Conservation (phyloP, 2,113 vertebrate genomes). For the Hemiprocne comata region DNA sequence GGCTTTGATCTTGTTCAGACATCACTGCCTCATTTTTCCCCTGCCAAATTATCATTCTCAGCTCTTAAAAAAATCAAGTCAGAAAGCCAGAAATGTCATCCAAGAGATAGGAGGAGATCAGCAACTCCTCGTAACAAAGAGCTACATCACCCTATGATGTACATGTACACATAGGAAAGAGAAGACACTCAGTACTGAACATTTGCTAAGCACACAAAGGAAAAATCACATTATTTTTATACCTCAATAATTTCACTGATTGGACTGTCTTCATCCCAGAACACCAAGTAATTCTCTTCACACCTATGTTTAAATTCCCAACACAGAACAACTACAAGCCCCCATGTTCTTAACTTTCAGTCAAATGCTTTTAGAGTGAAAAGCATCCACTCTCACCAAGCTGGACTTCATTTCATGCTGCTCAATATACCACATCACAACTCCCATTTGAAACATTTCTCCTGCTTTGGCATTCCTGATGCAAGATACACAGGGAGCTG, state of each 20-base stretch:
- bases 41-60: constrained; percentile 52
- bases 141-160: neutral
- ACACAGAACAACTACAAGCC: neutral
- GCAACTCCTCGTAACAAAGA: neutral
- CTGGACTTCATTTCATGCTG: neutral
- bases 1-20: constrained; percentile 60
- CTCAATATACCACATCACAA: neutral
- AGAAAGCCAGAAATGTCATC: constrained; percentile 5
- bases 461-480: neutral
- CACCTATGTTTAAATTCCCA: neutral
- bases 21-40: constrained; percentile 5
- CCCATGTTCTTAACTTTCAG: neutral
- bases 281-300: neutral
- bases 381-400: neutral
- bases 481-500: neutral
- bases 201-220: neutral
- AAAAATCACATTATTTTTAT: neutral
- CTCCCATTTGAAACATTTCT: neutral
- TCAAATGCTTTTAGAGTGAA: neutral
- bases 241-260: neutral
- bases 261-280: neutral
- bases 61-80: constrained; percentile 27
- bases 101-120: neutral
- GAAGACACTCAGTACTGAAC: neutral
- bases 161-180: neutral